Evolutionary conservation across 2,888 invertebrate species (phyloP).

Genomic region (Eledona agricola): DNA sequence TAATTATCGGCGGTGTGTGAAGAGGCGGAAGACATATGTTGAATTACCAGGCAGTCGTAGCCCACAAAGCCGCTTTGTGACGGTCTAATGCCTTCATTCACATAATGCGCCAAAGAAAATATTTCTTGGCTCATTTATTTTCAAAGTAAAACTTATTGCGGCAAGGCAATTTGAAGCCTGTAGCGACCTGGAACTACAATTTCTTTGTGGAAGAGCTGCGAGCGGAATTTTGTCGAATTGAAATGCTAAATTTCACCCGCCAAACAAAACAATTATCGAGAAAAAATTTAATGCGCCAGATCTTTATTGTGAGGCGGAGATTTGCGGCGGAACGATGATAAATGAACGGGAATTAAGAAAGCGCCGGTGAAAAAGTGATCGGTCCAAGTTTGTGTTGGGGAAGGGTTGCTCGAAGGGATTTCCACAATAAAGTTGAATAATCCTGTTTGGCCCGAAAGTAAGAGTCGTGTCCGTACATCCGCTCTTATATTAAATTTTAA

Average conservation of each 20-base stretch:
- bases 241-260: background rate
- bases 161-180: constrained; percentile 2
- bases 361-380: background rate
- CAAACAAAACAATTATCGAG: background rate
- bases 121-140: constrained; percentile 3
- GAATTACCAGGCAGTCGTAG: background rate
- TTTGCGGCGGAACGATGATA: background rate
- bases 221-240: background rate
- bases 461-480: constrained; percentile 2
- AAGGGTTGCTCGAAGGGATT: constrained; percentile 4
- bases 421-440: constrained; percentile 3
- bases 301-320: background rate
- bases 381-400: background rate
- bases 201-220: background rate
- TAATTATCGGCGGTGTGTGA: no score
- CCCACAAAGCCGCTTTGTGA: constrained; percentile 1
- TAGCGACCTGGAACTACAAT: background rate
- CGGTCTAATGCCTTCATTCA: constrained; percentile 1
- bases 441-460: constrained; percentile 11
- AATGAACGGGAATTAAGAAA: background rate
- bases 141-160: constrained; percentile 4
- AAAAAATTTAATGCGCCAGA: no score
- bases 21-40: background rate
- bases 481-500: constrained; percentile 8
- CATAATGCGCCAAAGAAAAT: constrained; percentile 1